Percentiles rank a stretch among this genome's conserved stretches.
Conservation (phyloP, 2,113 vertebrate species). For the Pygoscelis adeliae region DNA sequence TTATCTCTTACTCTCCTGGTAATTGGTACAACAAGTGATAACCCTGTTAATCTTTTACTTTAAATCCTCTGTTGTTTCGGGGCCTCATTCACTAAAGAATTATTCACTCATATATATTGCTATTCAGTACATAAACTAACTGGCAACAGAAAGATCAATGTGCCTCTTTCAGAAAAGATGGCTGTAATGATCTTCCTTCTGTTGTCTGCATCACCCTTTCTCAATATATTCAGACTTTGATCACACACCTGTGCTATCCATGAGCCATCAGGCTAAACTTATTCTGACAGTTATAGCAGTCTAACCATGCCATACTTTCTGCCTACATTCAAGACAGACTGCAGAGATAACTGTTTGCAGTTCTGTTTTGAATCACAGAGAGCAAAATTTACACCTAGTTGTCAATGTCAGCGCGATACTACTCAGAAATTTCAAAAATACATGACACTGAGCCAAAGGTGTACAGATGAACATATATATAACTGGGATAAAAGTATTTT, state of each 20-base stretch:
- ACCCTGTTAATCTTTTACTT: conserved; percentile 3
- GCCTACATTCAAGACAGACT: background rate
- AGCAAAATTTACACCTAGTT: background rate
- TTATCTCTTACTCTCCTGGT: background rate
- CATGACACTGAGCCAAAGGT: background rate
- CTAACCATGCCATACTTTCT: background rate
- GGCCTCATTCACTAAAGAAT: background rate
- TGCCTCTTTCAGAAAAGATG: background rate
- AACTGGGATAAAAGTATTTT: background rate
- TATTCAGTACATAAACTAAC: background rate
- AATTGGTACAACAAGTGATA: conserved; percentile 1
- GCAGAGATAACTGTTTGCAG: background rate
- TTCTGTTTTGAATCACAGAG: background rate
- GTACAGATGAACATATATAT: background rate
- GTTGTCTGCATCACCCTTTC: background rate
- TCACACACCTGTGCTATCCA: background rate
- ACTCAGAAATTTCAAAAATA: background rate
- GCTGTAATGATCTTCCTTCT: background rate
- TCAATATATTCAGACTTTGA: background rate
- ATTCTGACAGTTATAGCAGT: background rate
- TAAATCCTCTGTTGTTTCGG: background rate
- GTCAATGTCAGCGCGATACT: background rate
- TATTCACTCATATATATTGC: background rate
- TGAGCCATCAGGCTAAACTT: background rate
- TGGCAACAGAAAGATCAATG: background rate